Conservation (phyloP, 2,888 invertebrate genomes). For the Callinectes sapidus region DNA sequence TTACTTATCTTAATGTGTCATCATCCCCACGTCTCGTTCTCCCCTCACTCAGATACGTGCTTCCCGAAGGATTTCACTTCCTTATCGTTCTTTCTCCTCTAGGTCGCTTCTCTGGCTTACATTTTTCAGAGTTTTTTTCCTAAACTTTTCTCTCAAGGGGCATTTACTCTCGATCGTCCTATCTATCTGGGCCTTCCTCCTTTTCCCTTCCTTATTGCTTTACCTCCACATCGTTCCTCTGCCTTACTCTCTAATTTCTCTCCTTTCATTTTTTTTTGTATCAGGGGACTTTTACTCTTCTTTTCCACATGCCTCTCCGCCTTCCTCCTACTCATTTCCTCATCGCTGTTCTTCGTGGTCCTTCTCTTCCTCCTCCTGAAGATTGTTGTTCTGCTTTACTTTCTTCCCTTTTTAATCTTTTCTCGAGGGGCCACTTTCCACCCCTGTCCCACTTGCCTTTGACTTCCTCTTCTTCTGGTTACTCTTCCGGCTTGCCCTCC, state of each 20-base stretch:
- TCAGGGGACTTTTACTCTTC: neutral
- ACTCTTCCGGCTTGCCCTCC: neutral
- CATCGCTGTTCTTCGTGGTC: neutral
- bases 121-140: neutral
- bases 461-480: neutral
- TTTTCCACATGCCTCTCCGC: neutral
- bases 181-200: neutral
- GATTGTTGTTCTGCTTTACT: neutral
- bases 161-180: neutral
- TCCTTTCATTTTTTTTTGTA: neutral
- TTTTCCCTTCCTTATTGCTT: neutral
- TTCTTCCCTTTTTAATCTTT: neutral
- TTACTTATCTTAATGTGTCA: slow-evolving; percentile 19
- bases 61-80: neutral
- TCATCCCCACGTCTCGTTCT: neutral
- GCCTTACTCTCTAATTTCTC: neutral
- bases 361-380: neutral
- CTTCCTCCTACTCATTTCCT: neutral
- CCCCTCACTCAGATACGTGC: neutral
- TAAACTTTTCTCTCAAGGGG: neutral
- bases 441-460: neutral
- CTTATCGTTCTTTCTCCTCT: neutral
- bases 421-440: neutral
- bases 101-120: neutral
- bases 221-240: neutral